A percentile compares a stretch with the other conserved stretches of the same genome.
phyloP scores from a whole-genome alignment of 2,113 vertebrate species.

The Halichoeres trimaculatus region DNA sequence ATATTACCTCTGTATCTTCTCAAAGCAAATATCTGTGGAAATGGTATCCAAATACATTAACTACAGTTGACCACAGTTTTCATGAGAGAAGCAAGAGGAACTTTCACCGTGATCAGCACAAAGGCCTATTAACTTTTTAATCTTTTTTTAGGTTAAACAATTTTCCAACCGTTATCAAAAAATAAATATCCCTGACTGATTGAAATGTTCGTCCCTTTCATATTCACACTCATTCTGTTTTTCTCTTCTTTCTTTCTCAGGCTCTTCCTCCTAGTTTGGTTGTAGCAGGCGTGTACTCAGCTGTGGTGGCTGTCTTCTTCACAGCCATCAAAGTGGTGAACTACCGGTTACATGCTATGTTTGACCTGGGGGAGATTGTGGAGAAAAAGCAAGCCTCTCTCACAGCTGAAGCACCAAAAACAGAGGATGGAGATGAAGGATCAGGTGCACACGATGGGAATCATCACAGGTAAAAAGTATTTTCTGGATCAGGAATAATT shows the following conservation, averaged over 20 bases:
- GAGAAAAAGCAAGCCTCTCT: slow-evolving; percentile 88
- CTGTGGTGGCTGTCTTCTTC: slow-evolving; percentile 89
- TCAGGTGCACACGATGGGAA: slow-evolving; percentile 79
- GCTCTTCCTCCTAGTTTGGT: slow-evolving; percentile 89
- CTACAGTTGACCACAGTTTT: no score
- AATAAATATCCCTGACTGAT: no score
- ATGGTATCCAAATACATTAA: no score
- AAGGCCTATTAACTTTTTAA: no score
- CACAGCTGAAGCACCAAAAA: slow-evolving; percentile 79
- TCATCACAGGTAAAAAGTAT: slow-evolving; percentile 79
- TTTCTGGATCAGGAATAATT: neutral
- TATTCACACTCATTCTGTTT: neutral
- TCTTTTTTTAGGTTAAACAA: no score
- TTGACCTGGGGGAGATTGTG: slow-evolving; percentile 91
- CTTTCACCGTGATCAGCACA: no score
- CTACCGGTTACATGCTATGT: slow-evolving; percentile 91
- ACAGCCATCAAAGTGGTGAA: slow-evolving; percentile 90
- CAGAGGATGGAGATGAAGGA: slow-evolving; percentile 82
- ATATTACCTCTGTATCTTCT: no score
- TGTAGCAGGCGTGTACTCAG: slow-evolving; percentile 88
- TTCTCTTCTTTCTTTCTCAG: slow-evolving; percentile 65
- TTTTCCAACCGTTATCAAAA: no score
- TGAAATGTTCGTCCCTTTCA: neutral
- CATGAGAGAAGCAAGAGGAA: no score
- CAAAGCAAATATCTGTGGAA: no score